Conservation (phyloP, 2,113 vertebrate species). For the Raja brachyura region DNA sequence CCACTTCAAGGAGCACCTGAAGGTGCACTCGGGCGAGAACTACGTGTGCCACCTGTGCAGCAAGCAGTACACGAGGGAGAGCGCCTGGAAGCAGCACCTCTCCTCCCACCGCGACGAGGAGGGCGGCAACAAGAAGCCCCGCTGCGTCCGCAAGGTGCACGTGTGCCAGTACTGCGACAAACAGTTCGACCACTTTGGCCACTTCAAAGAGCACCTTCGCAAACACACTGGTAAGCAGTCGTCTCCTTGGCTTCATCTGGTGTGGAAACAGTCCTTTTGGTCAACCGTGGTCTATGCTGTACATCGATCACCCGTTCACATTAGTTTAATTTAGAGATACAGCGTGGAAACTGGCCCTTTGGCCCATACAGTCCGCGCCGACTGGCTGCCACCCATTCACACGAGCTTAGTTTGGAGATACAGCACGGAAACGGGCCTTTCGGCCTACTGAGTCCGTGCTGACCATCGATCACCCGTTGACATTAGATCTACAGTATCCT, state of each 20-base stretch:
- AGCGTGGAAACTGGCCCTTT: no score
- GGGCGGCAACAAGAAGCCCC: constrained; percentile 74
- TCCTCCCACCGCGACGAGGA: constrained; percentile 81
- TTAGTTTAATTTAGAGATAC: no score
- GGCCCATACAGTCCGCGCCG: no score
- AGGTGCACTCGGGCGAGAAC: constrained; percentile 81
- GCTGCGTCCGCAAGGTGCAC: constrained; percentile 86
- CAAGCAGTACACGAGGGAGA: constrained; percentile 90
- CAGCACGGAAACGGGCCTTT: not conserved
- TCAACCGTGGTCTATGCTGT: no score
- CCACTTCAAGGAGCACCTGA: constrained; percentile 97
- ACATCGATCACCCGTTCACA: no score
- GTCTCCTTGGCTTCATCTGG: not conserved
- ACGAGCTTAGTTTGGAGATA: not conserved
- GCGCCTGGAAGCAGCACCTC: constrained; percentile 89
- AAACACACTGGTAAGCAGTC: constrained; percentile 82
- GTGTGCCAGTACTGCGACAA: constrained; percentile 93
- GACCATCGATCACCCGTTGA: no score
- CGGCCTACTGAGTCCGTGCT: no score
- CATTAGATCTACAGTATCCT: no score
- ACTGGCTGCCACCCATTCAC: no score
- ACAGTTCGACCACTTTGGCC: constrained; percentile 94
- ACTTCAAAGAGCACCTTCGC: constrained; percentile 94
- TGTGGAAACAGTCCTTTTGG: no score
- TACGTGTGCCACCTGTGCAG: constrained; percentile 84